Evolutionary conservation across 2,797 vertebrate species (phyloP).

Genomic region (Acanthurus leucopareius): DNA sequence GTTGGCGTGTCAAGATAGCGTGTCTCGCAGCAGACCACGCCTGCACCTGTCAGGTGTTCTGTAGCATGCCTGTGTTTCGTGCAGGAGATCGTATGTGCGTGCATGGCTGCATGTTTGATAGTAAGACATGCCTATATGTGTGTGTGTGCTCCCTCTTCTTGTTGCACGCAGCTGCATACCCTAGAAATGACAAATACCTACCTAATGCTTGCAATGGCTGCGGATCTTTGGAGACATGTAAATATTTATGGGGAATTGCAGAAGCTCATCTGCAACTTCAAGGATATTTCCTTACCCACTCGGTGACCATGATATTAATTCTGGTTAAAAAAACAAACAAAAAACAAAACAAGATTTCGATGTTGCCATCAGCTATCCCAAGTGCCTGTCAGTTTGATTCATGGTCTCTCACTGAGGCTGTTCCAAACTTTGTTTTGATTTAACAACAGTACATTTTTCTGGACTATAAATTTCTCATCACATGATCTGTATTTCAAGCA

Average conservation of each 20-base stretch:
- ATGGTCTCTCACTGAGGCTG: constrained; percentile 19
- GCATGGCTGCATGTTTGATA: constrained; percentile 51
- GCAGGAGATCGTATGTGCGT: constrained; percentile 68
- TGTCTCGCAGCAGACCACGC: constrained; percentile 85
- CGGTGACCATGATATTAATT: constrained; percentile 51
- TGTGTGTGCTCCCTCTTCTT: constrained; percentile 35
- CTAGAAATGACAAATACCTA: constrained; percentile 72
- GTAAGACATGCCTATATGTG: constrained; percentile 41
- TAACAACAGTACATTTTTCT: constrained; percentile 13
- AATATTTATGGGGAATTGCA: constrained; percentile 68
- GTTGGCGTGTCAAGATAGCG: constrained; percentile 89
- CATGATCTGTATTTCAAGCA: constrained; percentile 1
- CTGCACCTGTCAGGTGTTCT: constrained; percentile 88
- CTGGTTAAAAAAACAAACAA: constrained; percentile 51
- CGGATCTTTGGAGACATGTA: constrained; percentile 73
- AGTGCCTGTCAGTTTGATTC: constrained; percentile 28
- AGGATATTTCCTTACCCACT: constrained; percentile 20
- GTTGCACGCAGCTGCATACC: constrained; percentile 79
- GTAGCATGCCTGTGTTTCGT: constrained; percentile 83
- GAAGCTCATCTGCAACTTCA: constrained; percentile 4
- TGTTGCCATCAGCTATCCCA: constrained; percentile 17
- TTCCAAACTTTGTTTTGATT: constrained; percentile 22
- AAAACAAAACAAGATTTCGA: constrained; percentile 19
- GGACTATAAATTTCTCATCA: constrained; percentile 2
- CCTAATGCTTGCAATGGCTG: constrained; percentile 37